Evolutionary conservation across 1,140 invertebrate species (phyloP).

Genomic region (Penaeus indicus): DNA sequence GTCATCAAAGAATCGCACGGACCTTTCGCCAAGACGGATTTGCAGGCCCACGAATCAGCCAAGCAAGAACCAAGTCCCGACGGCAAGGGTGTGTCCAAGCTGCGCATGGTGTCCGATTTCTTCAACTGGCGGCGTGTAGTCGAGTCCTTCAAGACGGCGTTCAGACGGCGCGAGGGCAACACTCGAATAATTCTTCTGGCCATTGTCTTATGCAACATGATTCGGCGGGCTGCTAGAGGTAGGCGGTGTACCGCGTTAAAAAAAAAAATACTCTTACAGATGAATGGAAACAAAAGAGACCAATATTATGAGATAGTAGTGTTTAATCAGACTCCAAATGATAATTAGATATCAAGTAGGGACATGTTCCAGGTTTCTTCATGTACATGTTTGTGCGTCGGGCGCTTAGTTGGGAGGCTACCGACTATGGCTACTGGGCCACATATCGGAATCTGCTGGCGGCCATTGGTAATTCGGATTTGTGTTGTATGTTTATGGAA

Average conservation of each 20-base stretch:
- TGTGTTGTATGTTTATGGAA: too few species aligned
- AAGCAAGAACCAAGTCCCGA: slow-evolving; percentile 13
- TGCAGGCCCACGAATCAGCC: slow-evolving; percentile 8
- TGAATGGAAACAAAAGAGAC: not conserved
- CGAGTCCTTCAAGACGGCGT: slow-evolving; percentile 63
- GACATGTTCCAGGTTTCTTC: slow-evolving; percentile 42
- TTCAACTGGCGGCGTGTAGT: slow-evolving; percentile 56
- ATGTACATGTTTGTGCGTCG: slow-evolving; percentile 54
- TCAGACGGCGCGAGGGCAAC: slow-evolving; percentile 53
- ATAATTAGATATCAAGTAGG: not conserved
- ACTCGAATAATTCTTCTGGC: slow-evolving; percentile 31
- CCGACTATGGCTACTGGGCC: slow-evolving; percentile 54
- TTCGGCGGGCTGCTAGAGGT: slow-evolving; percentile 54
- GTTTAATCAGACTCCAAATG: not conserved
- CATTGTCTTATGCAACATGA: slow-evolving; percentile 49
- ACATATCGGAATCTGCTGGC: slow-evolving; percentile 42
- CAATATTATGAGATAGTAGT: too few species aligned
- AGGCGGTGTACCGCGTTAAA: not conserved
- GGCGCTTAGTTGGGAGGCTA: slow-evolving; percentile 38
- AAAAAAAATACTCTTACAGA: not conserved
- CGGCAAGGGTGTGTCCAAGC: slow-evolving; percentile 23
- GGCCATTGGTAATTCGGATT: slow-evolving; percentile 15
- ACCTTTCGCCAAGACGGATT: slow-evolving; percentile 54
- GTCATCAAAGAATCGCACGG: slow-evolving; percentile 61
- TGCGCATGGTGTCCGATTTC: slow-evolving; percentile 52